Conservation (phyloP, 2,113 vertebrate species). For the Phodopus roborovskii region DNA sequence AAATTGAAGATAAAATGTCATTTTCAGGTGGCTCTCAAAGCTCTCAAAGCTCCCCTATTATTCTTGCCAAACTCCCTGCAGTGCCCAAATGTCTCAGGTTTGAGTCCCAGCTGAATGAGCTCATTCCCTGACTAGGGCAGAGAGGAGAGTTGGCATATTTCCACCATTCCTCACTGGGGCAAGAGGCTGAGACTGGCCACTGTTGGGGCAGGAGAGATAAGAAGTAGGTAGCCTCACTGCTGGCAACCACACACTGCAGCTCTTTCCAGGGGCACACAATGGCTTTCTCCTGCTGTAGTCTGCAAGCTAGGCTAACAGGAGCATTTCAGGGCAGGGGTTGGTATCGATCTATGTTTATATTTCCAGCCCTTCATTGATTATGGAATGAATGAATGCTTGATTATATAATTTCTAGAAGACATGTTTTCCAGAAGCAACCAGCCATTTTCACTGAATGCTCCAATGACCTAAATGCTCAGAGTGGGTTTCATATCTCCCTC, state of each 20-base stretch:
- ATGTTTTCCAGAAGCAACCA: neutral
- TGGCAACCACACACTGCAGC: neutral
- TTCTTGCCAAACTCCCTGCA: constrained; percentile 58
- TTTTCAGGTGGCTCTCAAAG: constrained; percentile 67
- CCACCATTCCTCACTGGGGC: constrained; percentile 53
- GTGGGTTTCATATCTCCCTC: neutral
- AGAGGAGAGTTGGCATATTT: constrained; percentile 51
- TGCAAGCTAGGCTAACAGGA: neutral
- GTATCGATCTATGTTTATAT: constrained; percentile 38
- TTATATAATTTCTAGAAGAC: neutral
- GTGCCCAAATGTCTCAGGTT: constrained; percentile 51
- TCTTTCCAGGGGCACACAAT: neutral
- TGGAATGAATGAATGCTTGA: constrained; percentile 39
- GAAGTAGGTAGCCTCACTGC: constrained; percentile 15
- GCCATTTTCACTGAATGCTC: neutral
- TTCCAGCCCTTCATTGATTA: neutral
- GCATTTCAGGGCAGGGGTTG: neutral
- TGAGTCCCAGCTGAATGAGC: constrained; percentile 59
- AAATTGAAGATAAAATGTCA: constrained; percentile 61
- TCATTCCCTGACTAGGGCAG: constrained; percentile 56
- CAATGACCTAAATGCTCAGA: neutral
- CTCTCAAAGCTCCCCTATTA: constrained; percentile 51
- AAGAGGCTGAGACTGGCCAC: neutral
- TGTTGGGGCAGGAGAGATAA: neutral
- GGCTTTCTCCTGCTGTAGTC: neutral